Percentiles rank a stretch among this genome's conserved stretches.
Conservation (phyloP, 2,797 vertebrate genomes). For the Hipposideros larvatus region DNA sequence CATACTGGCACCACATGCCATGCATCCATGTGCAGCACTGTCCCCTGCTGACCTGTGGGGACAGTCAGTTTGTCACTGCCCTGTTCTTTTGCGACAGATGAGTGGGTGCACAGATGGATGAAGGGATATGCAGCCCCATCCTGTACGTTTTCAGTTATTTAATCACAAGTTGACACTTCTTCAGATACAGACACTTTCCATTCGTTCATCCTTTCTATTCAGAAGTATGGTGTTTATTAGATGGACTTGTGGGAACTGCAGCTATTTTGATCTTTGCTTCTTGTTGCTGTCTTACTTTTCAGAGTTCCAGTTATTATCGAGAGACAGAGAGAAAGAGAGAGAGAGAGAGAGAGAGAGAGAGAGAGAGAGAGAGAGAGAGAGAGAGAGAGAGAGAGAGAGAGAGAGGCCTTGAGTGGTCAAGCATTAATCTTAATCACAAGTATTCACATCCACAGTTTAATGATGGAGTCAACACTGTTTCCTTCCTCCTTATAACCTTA, state of each 20-base stretch:
- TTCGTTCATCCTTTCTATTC: background rate
- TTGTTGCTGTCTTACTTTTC: background rate
- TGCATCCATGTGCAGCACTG: accelerated
- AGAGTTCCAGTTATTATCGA: background rate
- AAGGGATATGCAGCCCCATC: background rate
- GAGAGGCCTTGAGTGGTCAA: background rate
- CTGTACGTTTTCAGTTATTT: background rate
- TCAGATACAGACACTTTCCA: background rate
- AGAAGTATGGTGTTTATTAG: background rate
- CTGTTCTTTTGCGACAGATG: background rate
- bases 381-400: too few relatives aligned
- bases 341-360: too few relatives aligned
- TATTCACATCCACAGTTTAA: conserved; percentile 11
- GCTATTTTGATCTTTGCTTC: background rate
- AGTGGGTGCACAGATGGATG: too few relatives aligned
- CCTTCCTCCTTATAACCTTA: background rate
- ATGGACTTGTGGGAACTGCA: background rate
- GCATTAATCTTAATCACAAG: background rate
- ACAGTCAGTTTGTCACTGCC: background rate
- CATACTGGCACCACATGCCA: accelerated
- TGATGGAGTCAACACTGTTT: background rate
- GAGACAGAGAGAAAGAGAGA: too few relatives aligned
- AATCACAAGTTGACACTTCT: background rate
- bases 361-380: too few relatives aligned
- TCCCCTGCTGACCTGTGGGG: accelerated